Evolutionary conservation across 2,888 invertebrate species (phyloP).

Genomic region (Nowickia ferox): DNA sequence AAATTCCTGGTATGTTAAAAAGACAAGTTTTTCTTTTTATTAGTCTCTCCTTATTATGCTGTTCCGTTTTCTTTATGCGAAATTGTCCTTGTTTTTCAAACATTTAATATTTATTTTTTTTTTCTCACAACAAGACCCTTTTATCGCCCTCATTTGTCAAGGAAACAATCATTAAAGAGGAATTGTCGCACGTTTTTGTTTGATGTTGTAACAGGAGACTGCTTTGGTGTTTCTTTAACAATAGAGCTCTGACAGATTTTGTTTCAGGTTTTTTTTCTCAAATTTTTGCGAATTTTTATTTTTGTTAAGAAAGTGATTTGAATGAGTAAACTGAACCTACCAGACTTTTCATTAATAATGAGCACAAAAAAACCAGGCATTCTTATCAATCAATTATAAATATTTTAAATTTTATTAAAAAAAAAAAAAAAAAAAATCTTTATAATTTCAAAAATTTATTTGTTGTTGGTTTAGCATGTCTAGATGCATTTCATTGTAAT

Average conservation of each 20-base stretch:
- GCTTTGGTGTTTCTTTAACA: neutral
- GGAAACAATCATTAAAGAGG: conserved; percentile 5
- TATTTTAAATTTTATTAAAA: too few species aligned
- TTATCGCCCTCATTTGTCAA: conserved; percentile 28
- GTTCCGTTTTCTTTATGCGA: conserved; percentile 37
- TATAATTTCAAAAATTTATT: too few species aligned
- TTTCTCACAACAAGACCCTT: neutral
- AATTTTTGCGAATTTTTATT: conserved; percentile 48
- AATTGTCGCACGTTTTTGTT: conserved; percentile 39
- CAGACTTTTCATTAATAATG: too few species aligned
- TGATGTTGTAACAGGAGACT: conserved; percentile 41
- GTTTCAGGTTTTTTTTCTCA: neutral
- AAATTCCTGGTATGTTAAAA: neutral
- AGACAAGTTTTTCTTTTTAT: conserved; percentile 14
- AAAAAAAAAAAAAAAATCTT: too few species aligned
- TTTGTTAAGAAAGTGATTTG: neutral
- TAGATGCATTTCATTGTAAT: too few species aligned
- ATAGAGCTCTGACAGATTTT: too few species aligned
- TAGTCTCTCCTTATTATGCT: neutral
- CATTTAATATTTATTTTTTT: conserved; percentile 49
- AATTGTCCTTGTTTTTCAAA: conserved; percentile 46
- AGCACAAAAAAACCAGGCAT: too few species aligned
- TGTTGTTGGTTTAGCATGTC: too few species aligned
- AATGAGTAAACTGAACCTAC: too few species aligned
- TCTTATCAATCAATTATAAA: too few species aligned